These are phyloP conservation scores for Poeciliopsis gracilis DNA, from an alignment of 2,797 vertebrate genomes.

Conservation along the genomic window DNA sequence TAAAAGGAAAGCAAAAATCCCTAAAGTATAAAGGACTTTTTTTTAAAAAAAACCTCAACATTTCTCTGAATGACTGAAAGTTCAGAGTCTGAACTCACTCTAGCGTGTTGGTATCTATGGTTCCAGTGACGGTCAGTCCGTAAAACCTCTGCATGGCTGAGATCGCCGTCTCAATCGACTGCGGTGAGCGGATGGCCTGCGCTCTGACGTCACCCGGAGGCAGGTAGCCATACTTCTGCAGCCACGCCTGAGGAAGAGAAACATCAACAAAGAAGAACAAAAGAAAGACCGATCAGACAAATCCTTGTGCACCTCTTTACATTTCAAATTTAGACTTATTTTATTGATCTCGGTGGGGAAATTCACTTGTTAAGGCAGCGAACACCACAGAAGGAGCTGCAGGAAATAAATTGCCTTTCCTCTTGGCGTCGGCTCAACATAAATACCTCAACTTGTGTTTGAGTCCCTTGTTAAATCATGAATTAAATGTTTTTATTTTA, in stretches of 20 bases:
- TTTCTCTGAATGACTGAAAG: neutral
- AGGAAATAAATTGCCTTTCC: neutral
- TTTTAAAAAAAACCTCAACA: neutral
- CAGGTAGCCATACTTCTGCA: constrained; percentile 93
- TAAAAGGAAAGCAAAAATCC: neutral
- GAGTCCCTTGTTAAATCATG: neutral
- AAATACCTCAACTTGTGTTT: neutral
- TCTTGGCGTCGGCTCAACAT: neutral
- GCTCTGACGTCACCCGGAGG: constrained; percentile 89
- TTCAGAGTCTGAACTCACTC: constrained; percentile 76
- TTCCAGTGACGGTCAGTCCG: constrained; percentile 86
- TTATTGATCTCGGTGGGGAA: neutral
- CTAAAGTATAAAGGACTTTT: neutral
- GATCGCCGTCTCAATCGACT: constrained; percentile 84
- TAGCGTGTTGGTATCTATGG: constrained; percentile 83
- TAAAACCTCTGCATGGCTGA: constrained; percentile 92
- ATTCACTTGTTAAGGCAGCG: neutral
- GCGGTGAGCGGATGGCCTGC: constrained; percentile 87
- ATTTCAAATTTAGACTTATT: neutral
- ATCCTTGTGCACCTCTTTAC: neutral
- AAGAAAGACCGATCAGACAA: neutral
- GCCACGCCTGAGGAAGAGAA: constrained; percentile 82
- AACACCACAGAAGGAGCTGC: neutral
- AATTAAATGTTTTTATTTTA: neutral
- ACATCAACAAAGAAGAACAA: neutral